Evolutionary conservation across 2,888 invertebrate genomes (phyloP).

Genomic region (Osmoderma eremita): DNA sequence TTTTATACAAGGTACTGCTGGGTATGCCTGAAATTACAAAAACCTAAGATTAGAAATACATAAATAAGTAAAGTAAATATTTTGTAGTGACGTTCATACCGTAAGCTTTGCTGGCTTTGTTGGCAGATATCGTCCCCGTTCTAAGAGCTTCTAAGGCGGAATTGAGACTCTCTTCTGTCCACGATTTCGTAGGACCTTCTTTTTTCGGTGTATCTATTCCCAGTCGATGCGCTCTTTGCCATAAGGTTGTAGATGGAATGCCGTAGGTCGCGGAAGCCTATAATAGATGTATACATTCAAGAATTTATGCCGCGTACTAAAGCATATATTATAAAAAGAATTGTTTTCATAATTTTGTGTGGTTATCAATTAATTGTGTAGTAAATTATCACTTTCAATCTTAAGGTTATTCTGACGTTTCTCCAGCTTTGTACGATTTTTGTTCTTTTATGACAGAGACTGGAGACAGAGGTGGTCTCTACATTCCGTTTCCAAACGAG

Average conservation of each 20-base stretch:
- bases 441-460: too few species aligned
- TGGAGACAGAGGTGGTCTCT: too few species aligned
- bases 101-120: conserved; percentile 91
- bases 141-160: conserved; percentile 84
- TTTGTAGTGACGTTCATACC: conserved; percentile 63
- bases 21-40: conserved; percentile 73
- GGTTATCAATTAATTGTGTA: too few species aligned
- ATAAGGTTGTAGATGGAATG: conserved; percentile 89
- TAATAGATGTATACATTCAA: conserved; percentile 26
- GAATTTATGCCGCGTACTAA: neutral
- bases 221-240: conserved; percentile 89
- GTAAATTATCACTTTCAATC: too few species aligned
- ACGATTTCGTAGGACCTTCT: conserved; percentile 86
- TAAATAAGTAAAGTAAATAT: conserved; percentile 1
- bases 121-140: conserved; percentile 87
- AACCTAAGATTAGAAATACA: conserved; percentile 16
- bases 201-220: conserved; percentile 93
- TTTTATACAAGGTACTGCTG: conserved; percentile 91
- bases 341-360: too few species aligned
- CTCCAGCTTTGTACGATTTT: too few species aligned
- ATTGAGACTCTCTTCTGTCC: conserved; percentile 86
- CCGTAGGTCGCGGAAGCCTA: conserved; percentile 85
- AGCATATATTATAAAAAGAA: too few species aligned
- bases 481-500: too few species aligned
- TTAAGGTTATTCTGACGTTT: too few species aligned